Evolutionary conservation across 2,888 invertebrate genomes (phyloP).

Genomic region (Stegana nigrithorax): DNA sequence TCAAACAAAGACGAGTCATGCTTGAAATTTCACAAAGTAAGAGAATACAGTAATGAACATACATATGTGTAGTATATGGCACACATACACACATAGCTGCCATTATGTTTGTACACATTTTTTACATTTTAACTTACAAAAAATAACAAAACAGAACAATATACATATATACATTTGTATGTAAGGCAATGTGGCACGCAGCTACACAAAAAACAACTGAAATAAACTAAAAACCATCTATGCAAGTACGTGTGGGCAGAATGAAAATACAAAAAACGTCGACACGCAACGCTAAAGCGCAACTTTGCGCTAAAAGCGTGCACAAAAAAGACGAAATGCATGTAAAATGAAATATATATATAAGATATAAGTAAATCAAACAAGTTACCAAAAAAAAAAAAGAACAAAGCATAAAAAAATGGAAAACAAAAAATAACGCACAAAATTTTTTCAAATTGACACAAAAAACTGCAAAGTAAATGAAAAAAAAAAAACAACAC

Average conservation of each 20-base stretch:
- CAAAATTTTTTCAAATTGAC: neutral
- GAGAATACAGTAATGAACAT: no score
- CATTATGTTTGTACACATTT: no score
- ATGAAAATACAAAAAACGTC: neutral
- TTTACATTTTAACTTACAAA: no score
- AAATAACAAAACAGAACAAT: neutral
- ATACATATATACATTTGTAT: neutral
- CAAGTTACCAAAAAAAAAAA: conserved; percentile 9
- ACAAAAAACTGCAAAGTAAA: neutral
- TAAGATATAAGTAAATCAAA: neutral
- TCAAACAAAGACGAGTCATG: no score
- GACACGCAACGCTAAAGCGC: conserved; percentile 1
- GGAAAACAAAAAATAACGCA: neutral
- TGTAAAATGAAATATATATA: no score
- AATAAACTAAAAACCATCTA: no score
- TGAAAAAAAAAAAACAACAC: conserved; percentile 31
- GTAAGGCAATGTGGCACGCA: neutral
- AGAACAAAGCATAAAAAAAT: conserved; percentile 6
- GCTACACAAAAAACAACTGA: no score
- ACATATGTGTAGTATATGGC: no score
- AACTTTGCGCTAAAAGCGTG: neutral
- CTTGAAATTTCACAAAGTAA: no score
- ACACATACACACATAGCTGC: no score
- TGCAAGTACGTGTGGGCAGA: neutral
- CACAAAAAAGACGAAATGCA: no score